These are phyloP conservation scores for Percina caprodes DNA, from an alignment of 2,113 vertebrate genomes.

Conservation along the genomic window DNA sequence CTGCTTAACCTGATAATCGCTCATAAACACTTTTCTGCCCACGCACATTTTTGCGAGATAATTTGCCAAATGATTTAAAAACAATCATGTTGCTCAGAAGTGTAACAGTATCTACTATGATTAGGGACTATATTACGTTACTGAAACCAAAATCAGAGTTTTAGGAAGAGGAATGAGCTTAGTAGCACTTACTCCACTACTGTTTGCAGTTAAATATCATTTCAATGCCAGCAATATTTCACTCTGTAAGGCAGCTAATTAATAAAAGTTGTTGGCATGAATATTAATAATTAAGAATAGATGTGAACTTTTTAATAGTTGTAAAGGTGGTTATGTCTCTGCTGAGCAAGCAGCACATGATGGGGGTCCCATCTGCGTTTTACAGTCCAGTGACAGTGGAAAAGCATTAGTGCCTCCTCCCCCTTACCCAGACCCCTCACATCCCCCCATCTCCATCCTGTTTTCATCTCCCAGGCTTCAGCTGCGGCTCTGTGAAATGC, in stretches of 20 bases:
- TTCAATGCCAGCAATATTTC: constrained; percentile 1
- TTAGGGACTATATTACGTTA: constrained; percentile 38
- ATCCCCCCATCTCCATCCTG: constrained; percentile 47
- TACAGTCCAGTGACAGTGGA: constrained; percentile 80
- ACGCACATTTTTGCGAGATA: constrained; percentile 70
- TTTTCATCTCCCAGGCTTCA: constrained; percentile 80
- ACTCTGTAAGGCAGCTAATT: background rate
- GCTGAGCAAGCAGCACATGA: constrained; percentile 54
- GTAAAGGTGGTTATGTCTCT: constrained; percentile 33
- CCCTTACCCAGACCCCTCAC: constrained; percentile 41
- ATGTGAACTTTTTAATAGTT: constrained; percentile 31
- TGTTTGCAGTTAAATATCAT: constrained; percentile 23
- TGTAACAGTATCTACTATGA: constrained; percentile 23
- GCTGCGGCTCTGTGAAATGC: constrained; percentile 76
- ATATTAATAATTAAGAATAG: constrained; percentile 22
- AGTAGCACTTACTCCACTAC: constrained; percentile 1
- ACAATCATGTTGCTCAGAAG: constrained; percentile 56
- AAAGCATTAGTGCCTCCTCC: constrained; percentile 67
- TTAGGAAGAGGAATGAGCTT: constrained; percentile 4
- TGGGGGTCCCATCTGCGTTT: constrained; percentile 78
- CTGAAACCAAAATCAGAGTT: constrained; percentile 37
- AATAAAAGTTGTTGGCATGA: constrained; percentile 13
- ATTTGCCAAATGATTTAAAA: constrained; percentile 73
- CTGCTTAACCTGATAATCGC: constrained; percentile 82
- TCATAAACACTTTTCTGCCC: constrained; percentile 75